Evolutionary conservation across 2,113 vertebrate species (phyloP), one percentile per base, ranked within the genome.

Genomic region (Carassius auratus): DNA sequence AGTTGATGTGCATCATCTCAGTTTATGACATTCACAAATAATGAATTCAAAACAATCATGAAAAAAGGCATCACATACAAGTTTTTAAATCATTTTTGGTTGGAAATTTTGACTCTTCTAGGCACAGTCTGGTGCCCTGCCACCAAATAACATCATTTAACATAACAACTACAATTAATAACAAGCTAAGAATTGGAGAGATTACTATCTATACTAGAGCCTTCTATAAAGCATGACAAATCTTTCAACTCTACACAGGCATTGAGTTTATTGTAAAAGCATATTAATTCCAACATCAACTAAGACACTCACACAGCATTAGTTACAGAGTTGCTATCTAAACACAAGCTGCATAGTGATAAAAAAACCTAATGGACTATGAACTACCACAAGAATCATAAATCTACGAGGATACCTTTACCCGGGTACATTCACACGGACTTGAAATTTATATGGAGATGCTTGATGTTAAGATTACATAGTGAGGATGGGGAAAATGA

Each of bases 321-420:
- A 66, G 78, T 66, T 13, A 66, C 42, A 50, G 8, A 19, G 30
- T 30, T 33, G 36, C 59, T 64, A 64, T 8, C 23, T 79, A 61
- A 79, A 79, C 57, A 79, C 12, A 61, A 62, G 55, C 57, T 79
- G 21, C 30, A 10, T 23, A 71, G 21, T 5, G 21, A 55, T 42
- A 6, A 69, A 71, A 82, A 50, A 13, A 45, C 45, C 59, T 33
- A 48, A 15, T 69, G 61, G 30, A 59, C 66, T 85, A 79, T 19
- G 17, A 33, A 71, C 33, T 59, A 57, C 50, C 55, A 30, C 50
- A 57, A 12, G 14, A 30, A 84, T 42, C 50, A 77, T 48, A 59
- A 73, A 80, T 15, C 76, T 21, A 78, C 5, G 4, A 33, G n/a
- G 50, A 17, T 68, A 59, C 64, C 50, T 42, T 85, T n/a, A 85